These are phyloP conservation scores for Drosophila cardini DNA, from an alignment of 1,140 invertebrate genomes.

Conservation along the genomic window DNA sequence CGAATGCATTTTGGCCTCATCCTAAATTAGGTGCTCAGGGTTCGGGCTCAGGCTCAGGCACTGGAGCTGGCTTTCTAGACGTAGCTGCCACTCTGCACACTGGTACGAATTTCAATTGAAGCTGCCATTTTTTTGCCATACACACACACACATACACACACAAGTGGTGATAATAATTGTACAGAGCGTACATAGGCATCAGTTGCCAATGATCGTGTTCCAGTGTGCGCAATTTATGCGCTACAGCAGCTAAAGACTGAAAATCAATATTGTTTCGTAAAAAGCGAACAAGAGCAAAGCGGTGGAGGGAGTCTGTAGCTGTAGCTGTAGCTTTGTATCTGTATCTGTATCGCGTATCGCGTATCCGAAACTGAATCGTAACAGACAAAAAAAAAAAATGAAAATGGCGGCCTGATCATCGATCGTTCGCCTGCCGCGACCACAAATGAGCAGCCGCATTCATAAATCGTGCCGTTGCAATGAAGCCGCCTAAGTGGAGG, in stretches of 20 bases:
- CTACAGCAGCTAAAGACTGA: slow-evolving; percentile 66
- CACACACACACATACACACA: slow-evolving; percentile 6
- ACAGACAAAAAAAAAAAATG: slow-evolving; percentile 58
- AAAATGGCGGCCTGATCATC: slow-evolving; percentile 78
- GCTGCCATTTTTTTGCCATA: slow-evolving; percentile 63
- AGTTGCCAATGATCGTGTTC: slow-evolving; percentile 34
- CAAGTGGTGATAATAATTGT: slow-evolving; percentile 1
- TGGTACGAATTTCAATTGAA: slow-evolving; percentile 47
- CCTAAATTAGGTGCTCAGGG: slow-evolving; percentile 79
- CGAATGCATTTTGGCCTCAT: slow-evolving; percentile 75
- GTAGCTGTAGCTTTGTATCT: too few relatives aligned
- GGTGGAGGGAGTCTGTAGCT: too few relatives aligned
- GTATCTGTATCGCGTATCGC: slow-evolving; percentile 65
- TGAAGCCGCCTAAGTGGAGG: slow-evolving; percentile 77
- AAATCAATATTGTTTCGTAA: slow-evolving; percentile 77
- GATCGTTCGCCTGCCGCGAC: slow-evolving; percentile 57
- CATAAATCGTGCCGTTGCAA: slow-evolving; percentile 80
- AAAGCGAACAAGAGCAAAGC: slow-evolving; percentile 41
- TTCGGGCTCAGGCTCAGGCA: too few relatives aligned
- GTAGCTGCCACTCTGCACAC: slow-evolving; percentile 33
- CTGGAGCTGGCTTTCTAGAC: slow-evolving; percentile 29
- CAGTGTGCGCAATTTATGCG: slow-evolving; percentile 73
- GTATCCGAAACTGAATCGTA: slow-evolving; percentile 51
- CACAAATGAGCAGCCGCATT: slow-evolving; percentile 66
- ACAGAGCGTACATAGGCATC: slow-evolving; percentile 35